Conservation (phyloP, 2,113 vertebrate genomes). For the Sialia sialis region DNA sequence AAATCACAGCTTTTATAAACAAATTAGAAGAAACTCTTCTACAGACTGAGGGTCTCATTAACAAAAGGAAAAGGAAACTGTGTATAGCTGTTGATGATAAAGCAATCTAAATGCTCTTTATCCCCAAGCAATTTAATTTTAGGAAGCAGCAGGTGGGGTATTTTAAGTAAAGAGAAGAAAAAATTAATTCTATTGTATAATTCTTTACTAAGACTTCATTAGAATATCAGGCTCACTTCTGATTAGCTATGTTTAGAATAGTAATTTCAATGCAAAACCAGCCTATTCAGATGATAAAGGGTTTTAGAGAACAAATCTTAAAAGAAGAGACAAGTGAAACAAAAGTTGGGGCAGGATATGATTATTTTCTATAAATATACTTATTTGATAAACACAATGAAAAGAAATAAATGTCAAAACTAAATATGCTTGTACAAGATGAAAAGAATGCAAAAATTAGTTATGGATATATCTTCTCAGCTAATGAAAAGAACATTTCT, state of each 20-base stretch:
- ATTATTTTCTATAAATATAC: conserved; percentile 1
- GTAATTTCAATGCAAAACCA: not conserved
- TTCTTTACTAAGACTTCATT: not conserved
- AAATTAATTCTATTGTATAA: not conserved
- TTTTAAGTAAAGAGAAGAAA: conserved; percentile 1
- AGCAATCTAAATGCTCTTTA: not conserved
- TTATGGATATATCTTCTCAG: not conserved
- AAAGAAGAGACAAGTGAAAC: not conserved
- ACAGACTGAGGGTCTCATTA: not conserved
- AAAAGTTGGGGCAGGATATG: not conserved
- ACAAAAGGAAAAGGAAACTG: not conserved
- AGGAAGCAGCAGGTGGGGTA: not conserved
- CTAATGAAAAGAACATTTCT: not conserved
- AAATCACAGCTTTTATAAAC: not conserved
- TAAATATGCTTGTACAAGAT: not conserved
- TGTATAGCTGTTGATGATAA: not conserved
- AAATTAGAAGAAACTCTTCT: not conserved
- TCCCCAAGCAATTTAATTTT: not conserved
- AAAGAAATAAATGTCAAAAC: not conserved
- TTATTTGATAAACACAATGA: not conserved
- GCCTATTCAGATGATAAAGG: not conserved
- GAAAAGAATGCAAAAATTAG: not conserved
- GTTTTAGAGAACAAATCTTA: not conserved
- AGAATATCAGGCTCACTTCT: not conserved
- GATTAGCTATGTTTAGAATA: not conserved